Evolutionary conservation across 2,113 vertebrate species (phyloP), one percentile per base, ranked within the genome.

Genomic region (Tupaia tana): DNA sequence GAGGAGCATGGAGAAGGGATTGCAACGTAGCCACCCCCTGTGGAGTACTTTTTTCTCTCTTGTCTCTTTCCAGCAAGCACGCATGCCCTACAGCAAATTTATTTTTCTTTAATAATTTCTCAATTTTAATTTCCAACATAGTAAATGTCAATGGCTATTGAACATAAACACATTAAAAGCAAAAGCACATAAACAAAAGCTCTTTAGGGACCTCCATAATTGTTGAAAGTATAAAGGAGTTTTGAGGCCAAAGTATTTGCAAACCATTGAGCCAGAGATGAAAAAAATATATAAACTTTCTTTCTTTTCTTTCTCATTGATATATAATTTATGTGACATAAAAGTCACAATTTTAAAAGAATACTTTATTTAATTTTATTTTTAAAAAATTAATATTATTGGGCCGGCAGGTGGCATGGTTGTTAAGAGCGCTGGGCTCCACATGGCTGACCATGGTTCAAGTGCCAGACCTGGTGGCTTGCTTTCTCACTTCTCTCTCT

Each of bases 101-200:
- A 43, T 43, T 43, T 43, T 43, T 43, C 43, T 43, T 43, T 43
- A 43, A 43, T 43, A 9, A 4, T 71, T 87, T 79, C 63, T 78
- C 34, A 63, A 59, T 74, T 93, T 89, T 56, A 59, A 88, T 82
- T 88, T 94, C 54, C 64, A 69, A 54, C 11, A 22, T 70, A 67
- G 58, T 59, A 34, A 88, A 73, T 43, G 16, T 29, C 69, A 90
- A 27, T 80, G 64, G 13, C 4, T 83, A 34, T 22, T 82, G 67
- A 63, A 78, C 31, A 77, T 66, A 75, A 81, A 59, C 25, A 91
- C n/a, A 93, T 22, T 74, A 16, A 31, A 58, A 29, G 18, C 73
- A 54, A 95, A 75, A 90, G 75, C 58, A 79, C 61, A 70, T 66
- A 69, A 86, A 56, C 75, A 54, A 85, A 64, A 89, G 27, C 18